Evolutionary conservation across 2,888 invertebrate species (phyloP), one percentile per base, ranked within the genome.

Genomic region (Elmis aenea): DNA sequence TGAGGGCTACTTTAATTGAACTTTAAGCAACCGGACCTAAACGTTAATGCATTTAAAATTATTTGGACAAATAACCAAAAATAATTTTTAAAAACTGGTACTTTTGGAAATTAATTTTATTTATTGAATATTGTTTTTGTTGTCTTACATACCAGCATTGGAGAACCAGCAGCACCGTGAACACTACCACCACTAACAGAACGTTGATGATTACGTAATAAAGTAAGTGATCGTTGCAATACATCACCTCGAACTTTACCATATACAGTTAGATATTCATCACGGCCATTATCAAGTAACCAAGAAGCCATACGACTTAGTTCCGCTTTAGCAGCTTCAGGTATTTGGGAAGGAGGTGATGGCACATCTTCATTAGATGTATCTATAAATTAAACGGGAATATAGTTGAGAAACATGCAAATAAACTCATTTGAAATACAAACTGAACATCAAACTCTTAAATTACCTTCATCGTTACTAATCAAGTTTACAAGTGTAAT

Each of bases 401-500:
- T n/a, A n/a, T n/a, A n/a, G n/a, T 33, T 22, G 23, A 4, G 8
- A 6, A 15, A 25, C 13, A 10, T 15, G 11, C n/a, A 10, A 18
- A 26, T 13, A n/a, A n/a, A 9, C 1, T 10, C 3, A 9, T 8
- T 1, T 21, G 9, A 11, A 15, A 3, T 3, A 26, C n/a, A 26
- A 26, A 3, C 9, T 11, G 37, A 30, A n/a, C 32, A 36, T 12
- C 13, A 24, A 36, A 15, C 26, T 21, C 5, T 23, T 35, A 51
- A 51, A 38, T 46, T 72, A 74, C 90, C 91, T 65, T 92, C 91
- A 64, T 92, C 92, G 33, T 83, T 77, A 45, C 85, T 83, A 20
- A 93, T 84, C 55, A 91, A 74, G 62, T 94, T 93, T 58, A 95
- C 72, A 5, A 96, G 74, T n/a, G 85, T 79, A 2, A 92, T 85